Evolutionary conservation across 2,888 invertebrate species (phyloP).

Genomic region (Cheilosia pagana): DNA sequence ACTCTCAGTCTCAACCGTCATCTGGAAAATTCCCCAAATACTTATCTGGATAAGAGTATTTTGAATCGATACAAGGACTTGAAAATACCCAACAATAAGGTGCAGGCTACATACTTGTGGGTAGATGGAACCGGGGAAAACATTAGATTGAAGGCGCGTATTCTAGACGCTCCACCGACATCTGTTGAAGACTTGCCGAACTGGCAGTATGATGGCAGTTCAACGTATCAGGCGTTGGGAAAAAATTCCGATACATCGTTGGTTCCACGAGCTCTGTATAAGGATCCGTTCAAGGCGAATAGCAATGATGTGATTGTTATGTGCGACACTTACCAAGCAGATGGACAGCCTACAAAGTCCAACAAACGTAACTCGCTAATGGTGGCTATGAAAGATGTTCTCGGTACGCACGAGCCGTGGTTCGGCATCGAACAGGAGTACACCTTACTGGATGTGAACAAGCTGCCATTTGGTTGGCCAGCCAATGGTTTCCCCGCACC

Average conservation of each 20-base stretch:
- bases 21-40: slow-evolving; percentile 89
- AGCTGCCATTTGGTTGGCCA: slow-evolving; percentile 90
- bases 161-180: slow-evolving; percentile 87
- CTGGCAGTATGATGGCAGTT: slow-evolving; percentile 91
- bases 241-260: slow-evolving; percentile 90
- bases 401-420: slow-evolving; percentile 87
- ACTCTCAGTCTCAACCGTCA: slow-evolving; percentile 3
- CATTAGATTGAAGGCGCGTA: slow-evolving; percentile 88
- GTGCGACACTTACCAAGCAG: slow-evolving; percentile 89
- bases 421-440: slow-evolving; percentile 90
- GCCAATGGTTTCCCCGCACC: slow-evolving; percentile 88
- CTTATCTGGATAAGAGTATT: slow-evolving; percentile 90
- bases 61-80: slow-evolving; percentile 89
- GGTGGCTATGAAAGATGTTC: slow-evolving; percentile 85
- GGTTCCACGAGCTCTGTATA: slow-evolving; percentile 90
- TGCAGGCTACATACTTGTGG: slow-evolving; percentile 89
- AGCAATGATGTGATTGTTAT: slow-evolving; percentile 90
- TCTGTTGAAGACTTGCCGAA: slow-evolving; percentile 87
- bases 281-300: slow-evolving; percentile 90
- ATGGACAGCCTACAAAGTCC: slow-evolving; percentile 83
- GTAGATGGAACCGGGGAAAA: slow-evolving; percentile 90
- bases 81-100: slow-evolving; percentile 84
- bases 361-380: slow-evolving; percentile 84
- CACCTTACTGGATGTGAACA: slow-evolving; percentile 85
- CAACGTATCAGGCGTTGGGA: slow-evolving; percentile 87